Base-by-base conservation (phyloP, 2,888 invertebrate genomes). In the Drosophila sordidula region DNA sequence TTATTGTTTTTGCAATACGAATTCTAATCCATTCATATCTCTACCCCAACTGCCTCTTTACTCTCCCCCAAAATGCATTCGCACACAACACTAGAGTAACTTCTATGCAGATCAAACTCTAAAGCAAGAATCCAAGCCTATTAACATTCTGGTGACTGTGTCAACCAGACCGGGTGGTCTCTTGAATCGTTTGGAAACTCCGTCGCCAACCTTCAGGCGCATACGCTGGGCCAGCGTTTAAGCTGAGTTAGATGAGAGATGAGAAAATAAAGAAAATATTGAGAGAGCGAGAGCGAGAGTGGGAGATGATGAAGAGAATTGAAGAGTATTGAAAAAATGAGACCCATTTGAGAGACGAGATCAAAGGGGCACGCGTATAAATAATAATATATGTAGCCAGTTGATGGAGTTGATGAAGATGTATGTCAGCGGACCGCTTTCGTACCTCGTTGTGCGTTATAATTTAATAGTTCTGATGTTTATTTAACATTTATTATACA, bases 101-200 rank as follows among this genome's bases (percentile, higher is more conserved):
- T 85, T 64, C 65, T 81, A 67, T 69, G 44, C 70, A 75, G 68
- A 78, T 70, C 76, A 67, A 75, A 71, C 57, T 70, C 52, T 46
- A 39, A 67, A 73, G 63, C 47, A 66, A 63, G 45, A 51, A 32
- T 26, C 5, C 45, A 42, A 54, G 22, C 42, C 64, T 25, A 52
- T 83, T 54, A 46, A 26, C 25, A 63, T 84, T 41, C 36, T 61
- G 62, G 32, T 22, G n/a, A 38, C 39, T 5, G 12, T 58, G 11
- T 36, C 62, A 34, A 8, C 38, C 6, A 32, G 29, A 14, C 2
- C 38, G n/a, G 22, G 16, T 29, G 22, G 16, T 29, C 39, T 18
- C 18, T 11, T 36, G 26, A 3, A 34, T 16, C 39, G 11, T n/a
- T 32, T 18, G 56, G 42, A 51, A 8, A 29, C 6, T 25, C 26